A percentile compares a stretch with the other conserved stretches of the same genome.
Conservation (phyloP, 2,888 invertebrate species). For the Agrotis segetum region DNA sequence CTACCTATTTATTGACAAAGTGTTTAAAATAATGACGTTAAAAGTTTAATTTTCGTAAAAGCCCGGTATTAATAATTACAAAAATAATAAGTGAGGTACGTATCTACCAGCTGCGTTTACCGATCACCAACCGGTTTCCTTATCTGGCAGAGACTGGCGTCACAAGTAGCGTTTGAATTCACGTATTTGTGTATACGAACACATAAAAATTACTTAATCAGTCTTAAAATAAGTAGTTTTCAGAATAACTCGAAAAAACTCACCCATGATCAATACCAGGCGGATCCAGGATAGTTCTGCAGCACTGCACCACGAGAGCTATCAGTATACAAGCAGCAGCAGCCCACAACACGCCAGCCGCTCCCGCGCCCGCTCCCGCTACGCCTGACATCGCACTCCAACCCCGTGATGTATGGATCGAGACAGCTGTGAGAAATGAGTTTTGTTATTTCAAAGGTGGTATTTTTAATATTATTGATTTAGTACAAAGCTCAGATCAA, state of each 20-base stretch:
- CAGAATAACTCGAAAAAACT: conserved; percentile 10
- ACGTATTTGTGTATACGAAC: background rate
- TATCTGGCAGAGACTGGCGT: background rate
- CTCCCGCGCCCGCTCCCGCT: conserved; percentile 80
- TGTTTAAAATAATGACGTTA: too few relatives aligned
- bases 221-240: background rate
- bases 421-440: conserved; percentile 84
- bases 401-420: conserved; percentile 91
- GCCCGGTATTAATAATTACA: too few relatives aligned
- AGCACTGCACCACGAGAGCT: conserved; percentile 90
- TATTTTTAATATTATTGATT: background rate
- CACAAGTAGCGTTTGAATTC: background rate
- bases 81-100: too few relatives aligned
- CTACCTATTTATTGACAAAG: too few relatives aligned
- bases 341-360: conserved; percentile 88
- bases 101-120: too few relatives aligned
- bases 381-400: conserved; percentile 80
- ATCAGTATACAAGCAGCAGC: conserved; percentile 90
- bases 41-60: too few relatives aligned
- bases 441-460: conserved; percentile 8
- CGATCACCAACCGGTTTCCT: too few relatives aligned
- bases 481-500: too few relatives aligned
- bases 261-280: conserved; percentile 78
- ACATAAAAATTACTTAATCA: background rate
- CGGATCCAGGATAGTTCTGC: conserved; percentile 87